Evolutionary conservation across 2,113 vertebrate genomes (phyloP).

Genomic region (Aspiorhynchus laticeps): DNA sequence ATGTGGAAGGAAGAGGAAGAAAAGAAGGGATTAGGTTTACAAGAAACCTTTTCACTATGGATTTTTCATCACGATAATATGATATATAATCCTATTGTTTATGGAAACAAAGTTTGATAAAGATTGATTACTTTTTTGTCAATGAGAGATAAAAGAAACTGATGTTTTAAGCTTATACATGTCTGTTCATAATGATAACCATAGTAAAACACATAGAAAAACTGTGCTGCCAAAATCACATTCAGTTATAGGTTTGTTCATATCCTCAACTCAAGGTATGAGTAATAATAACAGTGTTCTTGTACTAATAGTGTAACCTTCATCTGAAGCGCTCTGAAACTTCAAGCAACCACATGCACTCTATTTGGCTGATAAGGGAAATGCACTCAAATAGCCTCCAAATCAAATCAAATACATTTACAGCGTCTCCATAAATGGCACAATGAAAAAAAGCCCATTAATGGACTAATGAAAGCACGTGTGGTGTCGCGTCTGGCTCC

Average conservation of each 20-base stretch:
- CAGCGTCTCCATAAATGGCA: conserved; percentile 50
- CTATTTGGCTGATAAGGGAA: conserved; percentile 36
- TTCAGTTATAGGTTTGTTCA: not conserved
- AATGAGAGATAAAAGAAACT: not conserved
- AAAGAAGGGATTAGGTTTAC: not conserved
- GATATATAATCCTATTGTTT: not conserved
- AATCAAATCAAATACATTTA: conserved; percentile 55
- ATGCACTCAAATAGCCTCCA: conserved; percentile 40
- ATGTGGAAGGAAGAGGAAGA: conserved; percentile 31
- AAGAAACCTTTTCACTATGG: not conserved
- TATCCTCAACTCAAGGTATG: not conserved
- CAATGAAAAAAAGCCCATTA: conserved; percentile 43
- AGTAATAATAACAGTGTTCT: not conserved
- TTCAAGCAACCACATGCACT: conserved; percentile 1
- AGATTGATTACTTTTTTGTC: not conserved
- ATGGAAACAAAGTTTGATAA: not conserved
- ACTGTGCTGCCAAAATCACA: not conserved
- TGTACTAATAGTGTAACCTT: conserved; percentile 14
- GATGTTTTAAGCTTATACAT: not conserved
- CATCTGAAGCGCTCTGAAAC: not conserved
- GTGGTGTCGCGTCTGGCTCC: conserved; percentile 46
- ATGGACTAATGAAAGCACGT: conserved; percentile 47
- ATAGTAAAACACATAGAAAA: not conserved
- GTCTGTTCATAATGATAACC: not conserved
- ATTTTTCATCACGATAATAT: not conserved